These are phyloP conservation scores for Samia ricini DNA, from an alignment of 1,140 invertebrate species.

Conservation along the genomic window DNA sequence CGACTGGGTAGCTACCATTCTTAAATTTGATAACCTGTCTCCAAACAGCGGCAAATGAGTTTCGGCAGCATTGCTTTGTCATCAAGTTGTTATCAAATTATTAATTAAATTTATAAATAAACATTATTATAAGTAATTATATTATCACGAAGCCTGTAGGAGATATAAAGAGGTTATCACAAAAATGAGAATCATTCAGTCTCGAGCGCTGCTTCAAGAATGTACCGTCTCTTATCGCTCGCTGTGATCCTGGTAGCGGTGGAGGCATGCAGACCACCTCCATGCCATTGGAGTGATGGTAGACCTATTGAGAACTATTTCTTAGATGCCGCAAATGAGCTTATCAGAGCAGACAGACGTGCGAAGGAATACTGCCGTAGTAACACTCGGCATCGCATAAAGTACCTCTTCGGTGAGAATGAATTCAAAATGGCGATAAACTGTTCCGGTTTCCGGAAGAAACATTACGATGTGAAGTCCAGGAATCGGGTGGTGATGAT, in stretches of 20 bases:
- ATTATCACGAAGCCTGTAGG: not conserved
- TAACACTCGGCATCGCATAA: not conserved
- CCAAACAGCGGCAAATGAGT: too few relatives aligned
- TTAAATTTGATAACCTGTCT: too few relatives aligned
- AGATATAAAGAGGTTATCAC: not conserved
- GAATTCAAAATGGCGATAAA: not conserved
- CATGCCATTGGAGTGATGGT: not conserved
- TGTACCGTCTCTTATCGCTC: not conserved
- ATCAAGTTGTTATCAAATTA: too few relatives aligned
- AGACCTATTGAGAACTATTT: not conserved
- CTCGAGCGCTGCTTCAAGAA: not conserved
- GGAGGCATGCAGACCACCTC: not conserved
- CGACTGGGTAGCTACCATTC: too few relatives aligned
- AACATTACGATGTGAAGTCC: not conserved
- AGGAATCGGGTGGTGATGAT: not conserved
- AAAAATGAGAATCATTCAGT: not conserved
- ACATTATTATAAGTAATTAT: not conserved
- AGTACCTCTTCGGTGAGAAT: not conserved
- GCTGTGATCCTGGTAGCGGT: not conserved
- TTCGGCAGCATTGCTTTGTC: too few relatives aligned
- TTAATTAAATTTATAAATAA: too few relatives aligned
- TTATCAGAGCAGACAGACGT: not conserved
- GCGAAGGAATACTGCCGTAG: not conserved
- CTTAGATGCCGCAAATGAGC: not conserved
- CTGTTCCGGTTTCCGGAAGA: not conserved